These are phyloP conservation scores for Polietes domitor DNA, from an alignment of 2,888 invertebrate genomes.

Conservation along the genomic window DNA sequence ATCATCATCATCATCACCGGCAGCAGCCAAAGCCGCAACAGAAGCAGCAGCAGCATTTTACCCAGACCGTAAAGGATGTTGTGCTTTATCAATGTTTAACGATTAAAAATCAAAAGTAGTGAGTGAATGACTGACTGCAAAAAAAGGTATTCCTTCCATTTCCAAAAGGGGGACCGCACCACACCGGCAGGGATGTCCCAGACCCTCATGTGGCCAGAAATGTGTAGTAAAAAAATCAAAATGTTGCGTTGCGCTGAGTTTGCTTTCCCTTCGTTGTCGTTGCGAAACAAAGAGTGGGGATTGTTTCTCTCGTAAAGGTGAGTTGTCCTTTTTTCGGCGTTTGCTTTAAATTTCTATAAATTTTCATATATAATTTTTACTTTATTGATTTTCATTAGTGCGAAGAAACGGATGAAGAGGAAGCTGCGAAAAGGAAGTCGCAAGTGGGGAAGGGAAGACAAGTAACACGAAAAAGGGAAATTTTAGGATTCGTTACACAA, in stretches of 20 bases:
- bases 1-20: constrained; percentile 20
- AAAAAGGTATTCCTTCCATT: constrained; percentile 51
- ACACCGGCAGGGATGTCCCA: not conserved
- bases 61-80: constrained; percentile 35
- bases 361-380: constrained; percentile 60
- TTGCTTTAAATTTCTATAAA: constrained; percentile 52
- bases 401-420: constrained; percentile 14
- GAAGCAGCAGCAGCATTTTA: constrained; percentile 46
- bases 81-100: constrained; percentile 67
- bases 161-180: not conserved
- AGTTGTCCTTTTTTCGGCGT: constrained; percentile 55
- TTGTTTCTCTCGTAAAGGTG: constrained; percentile 15
- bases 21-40: constrained; percentile 37
- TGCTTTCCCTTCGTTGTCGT: constrained; percentile 60
- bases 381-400: constrained; percentile 67
- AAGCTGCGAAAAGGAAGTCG: constrained; percentile 67
- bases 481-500: constrained; percentile 30
- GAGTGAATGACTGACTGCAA: constrained; percentile 34
- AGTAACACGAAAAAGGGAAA: constrained; percentile 13
- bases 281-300: not conserved
- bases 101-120: constrained; percentile 65
- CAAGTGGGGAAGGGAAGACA: constrained; percentile 65
- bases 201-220: not conserved
- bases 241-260: constrained; percentile 69
- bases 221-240: constrained; percentile 51